These are phyloP conservation scores for Drosophila demipolita DNA, from an alignment of 2,888 invertebrate species.

Conservation along the genomic window DNA sequence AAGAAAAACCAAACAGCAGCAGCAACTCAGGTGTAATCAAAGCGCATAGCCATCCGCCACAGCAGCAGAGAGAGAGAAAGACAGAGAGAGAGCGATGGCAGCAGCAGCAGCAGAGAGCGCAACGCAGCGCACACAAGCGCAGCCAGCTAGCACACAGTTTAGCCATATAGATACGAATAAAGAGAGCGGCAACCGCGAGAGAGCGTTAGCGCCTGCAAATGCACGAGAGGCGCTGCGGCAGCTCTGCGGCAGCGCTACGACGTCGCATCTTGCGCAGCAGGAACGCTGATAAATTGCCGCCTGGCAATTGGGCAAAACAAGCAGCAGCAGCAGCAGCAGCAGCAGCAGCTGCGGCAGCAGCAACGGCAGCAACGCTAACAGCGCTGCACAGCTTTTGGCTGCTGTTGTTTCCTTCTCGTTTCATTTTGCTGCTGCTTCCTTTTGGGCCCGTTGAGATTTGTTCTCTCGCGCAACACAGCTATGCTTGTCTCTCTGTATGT, in stretches of 20 bases:
- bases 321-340: conserved; percentile 11
- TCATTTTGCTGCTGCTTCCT: conserved; percentile 40
- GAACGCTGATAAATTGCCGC: conserved; percentile 77
- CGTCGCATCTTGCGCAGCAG: conserved; percentile 57
- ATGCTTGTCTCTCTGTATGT: conserved; percentile 21
- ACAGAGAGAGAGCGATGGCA: conserved; percentile 33
- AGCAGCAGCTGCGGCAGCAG: background rate
- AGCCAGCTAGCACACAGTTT: conserved; percentile 63
- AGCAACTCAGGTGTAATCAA: conserved; percentile 77
- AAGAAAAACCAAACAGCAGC: conserved; percentile 74
- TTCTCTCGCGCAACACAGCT: conserved; percentile 54
- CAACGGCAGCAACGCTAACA: conserved; percentile 21
- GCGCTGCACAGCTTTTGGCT: conserved; percentile 37
- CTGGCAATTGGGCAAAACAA: conserved; percentile 71
- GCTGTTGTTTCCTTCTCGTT: conserved; percentile 52
- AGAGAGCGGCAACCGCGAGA: conserved; percentile 11
- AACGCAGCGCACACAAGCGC: conserved; percentile 23
- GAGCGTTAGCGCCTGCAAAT: conserved; percentile 17
- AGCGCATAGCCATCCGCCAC: conserved; percentile 65
- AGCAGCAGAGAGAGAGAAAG: conserved; percentile 43
- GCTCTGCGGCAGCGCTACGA: conserved; percentile 32
- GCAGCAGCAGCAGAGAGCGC: conserved; percentile 35
- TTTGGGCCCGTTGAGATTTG: conserved; percentile 62
- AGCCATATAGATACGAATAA: conserved; percentile 49
- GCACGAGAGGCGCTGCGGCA: conserved; percentile 22